Base-by-base conservation (phyloP, 2,113 vertebrate genomes). In the Vulpes vulpes region DNA sequence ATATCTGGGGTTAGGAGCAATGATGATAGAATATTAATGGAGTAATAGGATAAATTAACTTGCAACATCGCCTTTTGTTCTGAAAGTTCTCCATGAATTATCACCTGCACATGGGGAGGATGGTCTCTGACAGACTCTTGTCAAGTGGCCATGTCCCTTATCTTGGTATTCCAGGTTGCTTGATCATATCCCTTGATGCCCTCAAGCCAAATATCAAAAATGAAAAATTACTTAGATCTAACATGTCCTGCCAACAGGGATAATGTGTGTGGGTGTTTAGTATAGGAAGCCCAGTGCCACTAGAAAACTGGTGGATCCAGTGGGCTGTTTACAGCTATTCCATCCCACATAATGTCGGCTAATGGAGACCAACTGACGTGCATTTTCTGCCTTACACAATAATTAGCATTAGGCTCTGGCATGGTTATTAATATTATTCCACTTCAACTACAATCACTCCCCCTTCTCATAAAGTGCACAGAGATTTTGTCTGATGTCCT, bases 61-160 rank as follows among this genome's bases (percentile, higher is more conserved):
- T 82, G 8, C 38, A 86, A 32, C 7, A 17, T 12, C 32, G 22
- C 38, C 15, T 94, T 96, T 86, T 32, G 35, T 76, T 92, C 51
- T 91, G 65, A 74, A 35, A 51, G 38, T 30, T 81, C 43, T 85
- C 23, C 12, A 0, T 65, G 30, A 60, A n/a, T 78, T 23, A 32
- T n/a, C 11, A 19, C 51, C n/a, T n/a, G n/a, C 19, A 38, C 0
- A 1, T 43, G 1, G 25, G 12, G 15, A 51, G 12, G 11, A 32
- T 0, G 0, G 12, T 60, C 65, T 89, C 84, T 88, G 73, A 32
- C 87, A 49, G 14, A 65, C 49, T 84, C 59, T 53, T 73, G 15
- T 53, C 49, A 74, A 23, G 16, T 64, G 32, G 17, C 16, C 7
- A 1, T 4, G 1, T 51, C 15, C 14, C 20, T 78, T 94, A 11